These are phyloP conservation scores for Blera fallax DNA, from an alignment of 2,888 invertebrate species.

Conservation along the genomic window DNA sequence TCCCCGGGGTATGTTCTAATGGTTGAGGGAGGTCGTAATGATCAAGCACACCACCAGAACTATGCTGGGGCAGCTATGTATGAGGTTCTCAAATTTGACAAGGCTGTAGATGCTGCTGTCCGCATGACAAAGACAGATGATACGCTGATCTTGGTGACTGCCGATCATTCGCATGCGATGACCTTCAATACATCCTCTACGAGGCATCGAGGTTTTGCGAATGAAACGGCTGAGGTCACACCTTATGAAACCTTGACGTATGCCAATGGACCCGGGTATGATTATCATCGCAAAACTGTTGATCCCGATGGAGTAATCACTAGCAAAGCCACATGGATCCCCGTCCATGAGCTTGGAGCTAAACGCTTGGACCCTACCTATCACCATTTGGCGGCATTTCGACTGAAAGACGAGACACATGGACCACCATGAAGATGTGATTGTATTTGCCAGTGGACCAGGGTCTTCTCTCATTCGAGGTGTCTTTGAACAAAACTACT, in stretches of 20 bases:
- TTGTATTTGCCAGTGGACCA: constrained; percentile 85
- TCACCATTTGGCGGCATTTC: constrained; percentile 82
- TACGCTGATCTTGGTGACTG: constrained; percentile 86
- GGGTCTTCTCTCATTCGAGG: constrained; percentile 85
- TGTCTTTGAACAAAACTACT: constrained; percentile 86
- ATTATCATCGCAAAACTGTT: constrained; percentile 80
- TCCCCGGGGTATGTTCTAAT: constrained; percentile 83
- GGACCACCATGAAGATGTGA: constrained; percentile 88
- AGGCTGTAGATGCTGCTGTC: constrained; percentile 84
- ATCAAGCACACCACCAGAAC: constrained; percentile 86
- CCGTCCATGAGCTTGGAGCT: constrained; percentile 74
- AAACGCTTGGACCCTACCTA: constrained; percentile 81
- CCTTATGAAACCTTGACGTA: constrained; percentile 85
- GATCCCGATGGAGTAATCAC: constrained; percentile 73
- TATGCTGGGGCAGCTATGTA: constrained; percentile 84
- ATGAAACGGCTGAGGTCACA: constrained; percentile 76
- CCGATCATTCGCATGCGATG: constrained; percentile 86
- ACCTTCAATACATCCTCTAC: constrained; percentile 85
- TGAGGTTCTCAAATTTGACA: constrained; percentile 86
- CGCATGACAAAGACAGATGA: constrained; percentile 83
- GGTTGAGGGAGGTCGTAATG: constrained; percentile 86
- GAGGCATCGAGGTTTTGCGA: constrained; percentile 83
- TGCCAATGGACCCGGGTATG: constrained; percentile 86
- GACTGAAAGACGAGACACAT: constrained; percentile 84
- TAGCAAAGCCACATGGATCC: constrained; percentile 77